These are phyloP conservation scores for Nymphalis polychloros DNA, from an alignment of 2,888 invertebrate species.

Conservation along the genomic window DNA sequence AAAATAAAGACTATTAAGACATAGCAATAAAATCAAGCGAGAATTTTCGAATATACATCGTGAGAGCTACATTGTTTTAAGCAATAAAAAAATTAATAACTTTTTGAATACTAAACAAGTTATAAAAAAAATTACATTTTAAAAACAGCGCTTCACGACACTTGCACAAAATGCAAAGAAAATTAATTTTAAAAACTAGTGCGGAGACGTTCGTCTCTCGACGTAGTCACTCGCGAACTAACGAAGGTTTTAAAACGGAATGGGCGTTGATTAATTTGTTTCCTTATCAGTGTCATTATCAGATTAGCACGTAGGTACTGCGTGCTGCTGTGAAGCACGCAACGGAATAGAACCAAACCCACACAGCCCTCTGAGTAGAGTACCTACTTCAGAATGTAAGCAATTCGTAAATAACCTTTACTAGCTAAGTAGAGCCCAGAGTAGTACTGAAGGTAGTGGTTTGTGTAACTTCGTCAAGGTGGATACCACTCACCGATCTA, in stretches of 20 bases:
- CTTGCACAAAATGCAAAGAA: background rate
- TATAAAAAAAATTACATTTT: constrained; percentile 14
- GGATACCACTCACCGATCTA: too few relatives aligned
- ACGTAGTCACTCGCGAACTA: constrained; percentile 1
- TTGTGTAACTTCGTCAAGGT: too few relatives aligned
- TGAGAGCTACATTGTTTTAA: constrained; percentile 9
- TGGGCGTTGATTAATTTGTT: constrained; percentile 27
- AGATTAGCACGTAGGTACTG: constrained; percentile 22
- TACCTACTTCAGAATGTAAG: too few relatives aligned
- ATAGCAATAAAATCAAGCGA: constrained; percentile 1
- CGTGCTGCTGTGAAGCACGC: constrained; percentile 16
- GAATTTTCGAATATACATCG: constrained; percentile 6
- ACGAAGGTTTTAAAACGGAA: constrained; percentile 6
- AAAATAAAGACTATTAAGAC: background rate
- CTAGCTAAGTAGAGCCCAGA: too few relatives aligned
- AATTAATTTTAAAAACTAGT: background rate
- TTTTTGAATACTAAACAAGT: background rate
- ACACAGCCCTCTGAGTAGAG: too few relatives aligned
- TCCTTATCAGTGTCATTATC: constrained; percentile 25
- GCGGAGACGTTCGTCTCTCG: background rate
- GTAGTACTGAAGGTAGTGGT: too few relatives aligned
- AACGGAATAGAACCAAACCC: too few relatives aligned
- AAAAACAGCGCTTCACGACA: background rate
- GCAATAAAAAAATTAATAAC: background rate
- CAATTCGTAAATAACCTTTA: too few relatives aligned